These are phyloP conservation scores for Saccostrea glomerata DNA, from an alignment of 1,140 invertebrate genomes.

Conservation along the genomic window DNA sequence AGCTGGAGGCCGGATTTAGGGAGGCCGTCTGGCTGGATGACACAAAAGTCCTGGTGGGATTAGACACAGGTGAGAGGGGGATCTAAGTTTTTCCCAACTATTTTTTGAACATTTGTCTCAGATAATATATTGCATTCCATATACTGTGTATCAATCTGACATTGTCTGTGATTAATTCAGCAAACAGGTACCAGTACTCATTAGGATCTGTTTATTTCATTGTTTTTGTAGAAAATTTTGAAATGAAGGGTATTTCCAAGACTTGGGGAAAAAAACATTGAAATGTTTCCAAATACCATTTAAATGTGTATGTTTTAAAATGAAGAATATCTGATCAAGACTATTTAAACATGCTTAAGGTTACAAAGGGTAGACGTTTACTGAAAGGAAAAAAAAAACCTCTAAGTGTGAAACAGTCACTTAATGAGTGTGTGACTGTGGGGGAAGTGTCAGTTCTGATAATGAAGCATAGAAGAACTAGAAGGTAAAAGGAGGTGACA, in stretches of 20 bases:
- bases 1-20: constrained; percentile 75
- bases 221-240: no score
- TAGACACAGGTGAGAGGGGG: constrained; percentile 71
- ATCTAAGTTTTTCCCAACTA: background rate
- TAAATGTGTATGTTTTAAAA: background rate
- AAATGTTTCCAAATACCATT: background rate
- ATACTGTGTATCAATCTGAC: no score
- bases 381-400: background rate
- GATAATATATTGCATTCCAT: no score
- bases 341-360: background rate
- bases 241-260: no score
- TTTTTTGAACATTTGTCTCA: no score
- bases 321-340: background rate
- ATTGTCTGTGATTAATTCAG: no score
- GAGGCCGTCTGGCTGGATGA: constrained; percentile 72
- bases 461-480: background rate
- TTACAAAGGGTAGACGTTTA: background rate
- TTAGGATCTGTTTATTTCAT: no score
- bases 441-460: background rate
- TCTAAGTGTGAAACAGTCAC: background rate
- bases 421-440: background rate
- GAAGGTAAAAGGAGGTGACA: background rate
- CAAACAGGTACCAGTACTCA: no score
- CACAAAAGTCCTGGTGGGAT: constrained; percentile 68
- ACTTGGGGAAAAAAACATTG: no score